A percentile compares a stretch with the other conserved stretches of the same genome.
These are phyloP conservation scores for Pristionchus entomophagus DNA, from an alignment of 2,888 invertebrate genomes.

Conservation along the genomic window DNA sequence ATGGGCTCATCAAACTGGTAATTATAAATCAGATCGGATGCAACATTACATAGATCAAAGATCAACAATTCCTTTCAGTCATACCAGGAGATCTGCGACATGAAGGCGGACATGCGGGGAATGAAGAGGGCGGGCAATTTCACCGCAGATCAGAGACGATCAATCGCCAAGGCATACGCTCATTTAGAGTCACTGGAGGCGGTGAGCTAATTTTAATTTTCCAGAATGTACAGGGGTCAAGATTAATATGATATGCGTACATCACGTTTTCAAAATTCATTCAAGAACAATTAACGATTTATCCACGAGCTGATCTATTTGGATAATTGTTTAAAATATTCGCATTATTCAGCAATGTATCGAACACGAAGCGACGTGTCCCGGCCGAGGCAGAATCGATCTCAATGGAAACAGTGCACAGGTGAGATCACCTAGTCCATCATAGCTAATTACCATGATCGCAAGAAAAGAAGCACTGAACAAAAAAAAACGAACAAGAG, in stretches of 20 bases:
- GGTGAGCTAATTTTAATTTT: not conserved
- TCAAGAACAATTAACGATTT: too few species aligned
- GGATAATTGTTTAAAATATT: not conserved
- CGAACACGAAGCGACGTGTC: constrained; percentile 43
- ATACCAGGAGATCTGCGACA: constrained; percentile 45
- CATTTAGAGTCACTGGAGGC: constrained; percentile 44
- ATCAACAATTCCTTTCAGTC: not conserved
- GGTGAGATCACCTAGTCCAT: not conserved
- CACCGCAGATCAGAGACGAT: constrained; percentile 29
- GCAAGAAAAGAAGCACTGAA: not conserved
- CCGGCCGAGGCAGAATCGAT: not conserved
- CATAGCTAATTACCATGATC: not conserved
- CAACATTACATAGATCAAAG: not conserved
- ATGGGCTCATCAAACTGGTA: not conserved
- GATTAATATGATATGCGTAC: not conserved
- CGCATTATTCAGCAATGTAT: constrained; percentile 41
- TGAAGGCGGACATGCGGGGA: constrained; percentile 39
- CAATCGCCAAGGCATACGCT: constrained; percentile 20
- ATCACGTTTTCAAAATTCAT: not conserved
- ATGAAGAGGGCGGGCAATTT: constrained; percentile 9
- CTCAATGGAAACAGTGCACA: constrained; percentile 44
- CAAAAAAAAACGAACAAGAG: not conserved
- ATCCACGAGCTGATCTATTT: too few species aligned
- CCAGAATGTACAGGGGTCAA: not conserved
- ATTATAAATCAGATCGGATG: too few species aligned